Evolutionary conservation across 2,797 vertebrate species (phyloP), one percentile per base, ranked within the genome.

Genomic region (Gallinago nigripennis): DNA sequence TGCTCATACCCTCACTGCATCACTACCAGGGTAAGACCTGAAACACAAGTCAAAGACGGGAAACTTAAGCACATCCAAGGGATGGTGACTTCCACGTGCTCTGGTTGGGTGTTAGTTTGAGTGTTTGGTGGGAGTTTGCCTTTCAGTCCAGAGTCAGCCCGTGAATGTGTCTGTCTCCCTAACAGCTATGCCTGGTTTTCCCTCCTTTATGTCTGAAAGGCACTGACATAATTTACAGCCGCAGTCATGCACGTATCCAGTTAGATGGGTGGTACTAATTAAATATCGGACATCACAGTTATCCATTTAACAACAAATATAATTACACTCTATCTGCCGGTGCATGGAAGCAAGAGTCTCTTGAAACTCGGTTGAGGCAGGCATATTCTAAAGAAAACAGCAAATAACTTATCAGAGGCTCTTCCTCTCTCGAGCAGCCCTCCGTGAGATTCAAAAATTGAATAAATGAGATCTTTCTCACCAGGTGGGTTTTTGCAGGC

Each of bases 401-500:
- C 79, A 92, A 97, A 95, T 94, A 92, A 91, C 71, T 95, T 93
- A 91, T 76, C 83, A 66, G 90, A 96, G 50, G 19, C 58, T 87
- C 68, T 87, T 79, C 84, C 51, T 80, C 70, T 94, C 82, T 57
- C 53, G 73, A 95, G 77, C 82, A 94, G 60, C 79, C 82, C 84
- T 90, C 82, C 58, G 80, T 48, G 73, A 93, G 86, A 90, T 86
- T 97, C 92, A 94, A 94, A 95, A 95, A 92, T 50, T 90, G 90
- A 91, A 90, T 88, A 95, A 92, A 95, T 92, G 84, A 91, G 95
- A 92, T 85, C 91, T 91, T 73, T 63, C 95, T 97, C 95, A 93
- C 92, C 92, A 91, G 94, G 96, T 96, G 95, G 91, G 70, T 90
- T 96, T 96, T 94, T 89, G 63, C 89, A 95, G 84, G 73, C 95